Base-by-base conservation (phyloP, 2,888 invertebrate genomes). In the Osmoderma eremita region DNA sequence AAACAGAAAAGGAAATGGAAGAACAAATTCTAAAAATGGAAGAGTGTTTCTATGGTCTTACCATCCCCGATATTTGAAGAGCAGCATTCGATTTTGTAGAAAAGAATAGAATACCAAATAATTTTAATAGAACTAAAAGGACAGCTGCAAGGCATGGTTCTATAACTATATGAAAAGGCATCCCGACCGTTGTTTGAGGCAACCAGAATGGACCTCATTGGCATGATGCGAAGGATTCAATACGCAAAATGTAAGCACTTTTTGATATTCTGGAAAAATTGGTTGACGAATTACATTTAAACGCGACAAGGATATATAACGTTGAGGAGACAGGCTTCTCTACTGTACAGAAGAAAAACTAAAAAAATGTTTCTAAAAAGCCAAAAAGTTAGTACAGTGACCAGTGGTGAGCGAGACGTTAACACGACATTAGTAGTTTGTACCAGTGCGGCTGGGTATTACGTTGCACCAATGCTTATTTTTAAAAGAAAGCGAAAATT, bases 351-450 rank as follows among this genome's bases (percentile, higher is more conserved):
- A 72, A 73, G n/a, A n/a, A 61, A 62, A 61, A 42, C 24, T 61
- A 56, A 62, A 74, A 73, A 51, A 58, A 74, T 36, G 10, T 74
- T 56, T 63, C 65, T 30, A 30, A 48, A 56, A 72, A 67, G 69
- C 72, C n/a, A 71, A 72, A 63, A 56, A 67, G 63, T 75, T 15
- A 72, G 72, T 13, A 22, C 42, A 22, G 18, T 74, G 15, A 45
- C 74, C 6, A 73, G 72, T 67, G 72, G 70, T 18, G 74, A 75
- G 69, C 39, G 73, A 67, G 73, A 71, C n/a, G n/a, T n/a, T n/a
- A n/a, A n/a, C n/a, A n/a, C n/a, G n/a, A 75, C 74, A 41, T 41
- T 69, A 6, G 72, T 74, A 15, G 71, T 69, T 63, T 71, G 71
- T 38, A 36, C 65, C 4, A 74, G 63, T 67, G 70, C 72, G 48